Evolutionary conservation across 2,888 invertebrate genomes (phyloP).

Genomic region (Dinocampus coccinellae): DNA sequence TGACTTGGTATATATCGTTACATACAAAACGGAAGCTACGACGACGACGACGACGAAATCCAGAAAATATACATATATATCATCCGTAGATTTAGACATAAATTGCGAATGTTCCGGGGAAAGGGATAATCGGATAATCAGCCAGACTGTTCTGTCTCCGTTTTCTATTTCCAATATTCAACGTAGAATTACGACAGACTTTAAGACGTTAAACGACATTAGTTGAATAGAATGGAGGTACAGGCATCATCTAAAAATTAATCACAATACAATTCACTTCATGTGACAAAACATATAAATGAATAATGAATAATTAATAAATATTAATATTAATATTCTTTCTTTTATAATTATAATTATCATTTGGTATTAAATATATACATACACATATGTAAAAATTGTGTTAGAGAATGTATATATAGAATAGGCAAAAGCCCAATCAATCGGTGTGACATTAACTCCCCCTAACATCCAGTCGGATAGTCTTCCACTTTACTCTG

Average conservation of each 20-base stretch:
- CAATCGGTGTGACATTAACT: slow-evolving; percentile 36
- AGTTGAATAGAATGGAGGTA: not conserved
- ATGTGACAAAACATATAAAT: too few species aligned
- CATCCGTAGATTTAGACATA: slow-evolving; percentile 53
- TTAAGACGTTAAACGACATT: not conserved
- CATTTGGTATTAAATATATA: not conserved
- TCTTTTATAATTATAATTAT: not conserved
- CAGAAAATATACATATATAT: not conserved
- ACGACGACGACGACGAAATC: not conserved
- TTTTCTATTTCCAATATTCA: slow-evolving; percentile 62
- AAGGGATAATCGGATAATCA: slow-evolving; percentile 68
- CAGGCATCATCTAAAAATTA: too few species aligned
- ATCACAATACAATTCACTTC: too few species aligned
- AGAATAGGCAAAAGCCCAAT: slow-evolving; percentile 27
- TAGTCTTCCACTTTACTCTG: slow-evolving; percentile 25
- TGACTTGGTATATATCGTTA: not conserved
- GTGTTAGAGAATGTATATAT: not conserved
- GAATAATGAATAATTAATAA: too few species aligned
- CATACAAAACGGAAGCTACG: slow-evolving; percentile 40
- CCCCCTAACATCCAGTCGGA: slow-evolving; percentile 29
- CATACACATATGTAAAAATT: not conserved
- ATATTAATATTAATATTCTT: not conserved
- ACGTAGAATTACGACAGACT: slow-evolving; percentile 24
- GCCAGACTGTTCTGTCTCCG: slow-evolving; percentile 64
- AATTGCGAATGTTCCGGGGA: slow-evolving; percentile 64